These are phyloP conservation scores for Muscicapa striata DNA, from an alignment of 2,797 vertebrate species.

Conservation along the genomic window DNA sequence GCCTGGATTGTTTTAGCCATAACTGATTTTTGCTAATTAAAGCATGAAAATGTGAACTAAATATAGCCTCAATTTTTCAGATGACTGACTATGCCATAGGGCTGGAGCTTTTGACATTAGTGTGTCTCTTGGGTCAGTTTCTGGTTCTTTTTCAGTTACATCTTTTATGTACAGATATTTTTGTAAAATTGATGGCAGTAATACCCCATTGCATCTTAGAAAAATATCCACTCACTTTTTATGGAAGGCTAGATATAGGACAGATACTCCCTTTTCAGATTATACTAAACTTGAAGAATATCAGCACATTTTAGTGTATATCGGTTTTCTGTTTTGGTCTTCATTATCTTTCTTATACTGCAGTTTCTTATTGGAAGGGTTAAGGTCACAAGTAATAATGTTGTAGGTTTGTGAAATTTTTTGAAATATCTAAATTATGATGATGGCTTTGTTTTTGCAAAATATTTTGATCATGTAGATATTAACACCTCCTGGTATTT, in stretches of 20 bases:
- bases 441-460: constrained; percentile 7
- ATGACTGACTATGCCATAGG: constrained; percentile 49
- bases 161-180: neutral
- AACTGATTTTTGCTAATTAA: constrained; percentile 57
- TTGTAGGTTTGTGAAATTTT: neutral
- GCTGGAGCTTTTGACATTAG: constrained; percentile 30
- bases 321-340: neutral
- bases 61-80: constrained; percentile 52
- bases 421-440: constrained; percentile 37
- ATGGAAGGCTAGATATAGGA: neutral
- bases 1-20: neutral
- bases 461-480: neutral
- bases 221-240: neutral
- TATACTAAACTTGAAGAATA: neutral
- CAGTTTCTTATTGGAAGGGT: neutral
- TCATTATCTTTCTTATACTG: neutral
- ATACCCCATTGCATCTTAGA: neutral
- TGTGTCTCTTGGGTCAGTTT: constrained; percentile 11
- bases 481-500: constrained; percentile 8
- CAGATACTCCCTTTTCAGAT: neutral
- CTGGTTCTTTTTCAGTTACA: neutral
- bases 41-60: constrained; percentile 52
- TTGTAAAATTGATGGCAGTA: neutral
- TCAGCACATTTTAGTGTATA: neutral
- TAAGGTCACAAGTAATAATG: neutral